Base-by-base conservation (phyloP, 2,797 vertebrate species). In the Zonotrichia albicollis region DNA sequence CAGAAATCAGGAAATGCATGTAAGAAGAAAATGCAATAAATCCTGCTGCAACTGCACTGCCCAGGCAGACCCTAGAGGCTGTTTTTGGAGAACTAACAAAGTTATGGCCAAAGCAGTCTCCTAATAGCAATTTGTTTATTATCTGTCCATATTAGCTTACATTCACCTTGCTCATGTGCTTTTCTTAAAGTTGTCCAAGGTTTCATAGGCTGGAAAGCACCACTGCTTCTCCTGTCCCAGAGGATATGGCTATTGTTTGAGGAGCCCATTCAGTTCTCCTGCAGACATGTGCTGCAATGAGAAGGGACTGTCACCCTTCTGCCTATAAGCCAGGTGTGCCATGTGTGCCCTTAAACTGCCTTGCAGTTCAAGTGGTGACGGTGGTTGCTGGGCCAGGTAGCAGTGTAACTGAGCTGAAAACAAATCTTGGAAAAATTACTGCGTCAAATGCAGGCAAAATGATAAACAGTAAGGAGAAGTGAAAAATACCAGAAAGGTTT, bases 271-370 rank as follows among this genome's bases (percentile, higher is more conserved):
- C 38, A 53, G 38, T 27, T 68, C 12, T 57, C 13, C 42, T 62
- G 38, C 27, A 79, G 21, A 27, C 0, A 0, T 9, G 22, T 0
- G 0, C 53, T 55, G 36, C 42, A 55, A 22, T 30, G n/a, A 73
- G 32, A 53, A 25, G 22, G 27, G 7, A 2, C 19, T 53, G 42
- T 38, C 26, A 40, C 14, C 13, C 23, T 74, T 50, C 48, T 84
- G 71, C 29, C 46, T 46, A 0, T 42, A 16, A 34, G 8, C 4
- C 58, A 54, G 27, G 6, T 72, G 38, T 2, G 2, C 29, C 34
- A 23, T 21, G 3, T 5, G 4, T 80, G 57, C 62, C 45, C 57
- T 54, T 42, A 34, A 48, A 29, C 5, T 40, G 64, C 46, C 9
- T 0, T 9, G 17, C 1, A 23, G 20, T 13, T 54, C 40, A 13